phyloP scores from a whole-genome alignment of 2,888 invertebrate species.

The Gnatocerus cornutus region DNA sequence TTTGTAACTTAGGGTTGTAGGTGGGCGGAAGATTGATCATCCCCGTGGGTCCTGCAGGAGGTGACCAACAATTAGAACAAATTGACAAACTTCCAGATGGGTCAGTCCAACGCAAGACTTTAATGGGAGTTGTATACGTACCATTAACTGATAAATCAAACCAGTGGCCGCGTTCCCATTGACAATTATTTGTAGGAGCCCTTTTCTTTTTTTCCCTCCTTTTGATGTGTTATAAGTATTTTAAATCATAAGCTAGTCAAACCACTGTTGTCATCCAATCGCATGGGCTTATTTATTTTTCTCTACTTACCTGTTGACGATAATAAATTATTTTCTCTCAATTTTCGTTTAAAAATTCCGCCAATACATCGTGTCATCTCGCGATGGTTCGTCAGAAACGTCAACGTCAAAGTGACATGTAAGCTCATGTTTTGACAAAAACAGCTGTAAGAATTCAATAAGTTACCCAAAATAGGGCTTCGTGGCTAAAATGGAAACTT shows the following conservation, averaged over 20 bases:
- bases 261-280: not conserved
- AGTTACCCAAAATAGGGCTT: slow-evolving; percentile 8
- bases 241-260: slow-evolving; percentile 33
- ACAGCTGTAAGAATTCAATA: slow-evolving; percentile 17
- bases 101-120: slow-evolving; percentile 79
- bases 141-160: slow-evolving; percentile 91
- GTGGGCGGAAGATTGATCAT: slow-evolving; percentile 92
- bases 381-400: not conserved
- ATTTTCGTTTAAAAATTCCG: slow-evolving; percentile 6
- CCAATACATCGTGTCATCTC: not conserved
- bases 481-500: slow-evolving; percentile 75
- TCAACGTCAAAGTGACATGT: not conserved
- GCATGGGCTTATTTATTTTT: slow-evolving; percentile 25
- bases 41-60: slow-evolving; percentile 91
- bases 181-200: slow-evolving; percentile 60
- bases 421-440: slow-evolving; percentile 4
- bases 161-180: slow-evolving; percentile 76
- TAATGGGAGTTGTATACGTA: slow-evolving; percentile 98
- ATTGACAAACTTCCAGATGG: slow-evolving; percentile 93
- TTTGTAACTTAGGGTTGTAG: slow-evolving; percentile 55
- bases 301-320: not conserved
- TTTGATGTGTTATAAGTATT: slow-evolving; percentile 47
- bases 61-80: slow-evolving; percentile 89
- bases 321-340: slow-evolving; percentile 24
- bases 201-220: slow-evolving; percentile 43